A percentile compares a stretch with the other conserved stretches of the same genome.
Evolutionary conservation across 2,113 vertebrate genomes (phyloP).

Genomic region (Chroicocephalus ridibundus): DNA sequence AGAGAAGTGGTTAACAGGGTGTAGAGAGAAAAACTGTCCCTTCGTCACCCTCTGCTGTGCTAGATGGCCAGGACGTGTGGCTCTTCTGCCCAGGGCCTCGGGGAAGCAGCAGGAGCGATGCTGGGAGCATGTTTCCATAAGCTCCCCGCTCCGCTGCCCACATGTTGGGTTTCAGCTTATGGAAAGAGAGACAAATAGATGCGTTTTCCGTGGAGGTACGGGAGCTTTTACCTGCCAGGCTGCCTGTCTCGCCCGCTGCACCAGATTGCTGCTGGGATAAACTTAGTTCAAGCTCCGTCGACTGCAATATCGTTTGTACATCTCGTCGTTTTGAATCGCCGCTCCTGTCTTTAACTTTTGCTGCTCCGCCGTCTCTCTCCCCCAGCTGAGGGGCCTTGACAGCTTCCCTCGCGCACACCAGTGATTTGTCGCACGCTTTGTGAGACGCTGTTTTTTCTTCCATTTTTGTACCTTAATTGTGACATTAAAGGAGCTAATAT

Average conservation of each 20-base stretch:
- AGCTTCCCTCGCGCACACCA: background rate
- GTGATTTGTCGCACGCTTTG: background rate
- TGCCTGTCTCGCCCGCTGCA: background rate
- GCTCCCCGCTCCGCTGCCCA: background rate
- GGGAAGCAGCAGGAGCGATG: background rate
- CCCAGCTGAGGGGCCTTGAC: background rate
- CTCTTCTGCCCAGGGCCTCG: background rate
- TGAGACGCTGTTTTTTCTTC: background rate
- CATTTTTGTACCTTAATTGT: background rate
- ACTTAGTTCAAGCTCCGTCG: background rate
- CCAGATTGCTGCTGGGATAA: background rate
- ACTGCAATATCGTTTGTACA: background rate
- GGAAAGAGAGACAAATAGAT: background rate
- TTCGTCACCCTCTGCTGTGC: too few relatives aligned
- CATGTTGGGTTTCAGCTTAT: background rate
- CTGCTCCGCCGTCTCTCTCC: background rate
- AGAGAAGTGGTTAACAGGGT: background rate
- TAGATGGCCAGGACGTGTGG: too few relatives aligned
- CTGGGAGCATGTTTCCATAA: background rate
- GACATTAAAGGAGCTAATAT: background rate
- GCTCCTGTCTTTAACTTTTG: background rate
- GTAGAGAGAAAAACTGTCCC: background rate
- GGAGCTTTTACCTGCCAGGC: background rate
- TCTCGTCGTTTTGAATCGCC: background rate
- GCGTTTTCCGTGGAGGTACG: fast-evolving